Base-by-base conservation (phyloP, 2,113 vertebrate species). In the Zootoca vivipara region DNA sequence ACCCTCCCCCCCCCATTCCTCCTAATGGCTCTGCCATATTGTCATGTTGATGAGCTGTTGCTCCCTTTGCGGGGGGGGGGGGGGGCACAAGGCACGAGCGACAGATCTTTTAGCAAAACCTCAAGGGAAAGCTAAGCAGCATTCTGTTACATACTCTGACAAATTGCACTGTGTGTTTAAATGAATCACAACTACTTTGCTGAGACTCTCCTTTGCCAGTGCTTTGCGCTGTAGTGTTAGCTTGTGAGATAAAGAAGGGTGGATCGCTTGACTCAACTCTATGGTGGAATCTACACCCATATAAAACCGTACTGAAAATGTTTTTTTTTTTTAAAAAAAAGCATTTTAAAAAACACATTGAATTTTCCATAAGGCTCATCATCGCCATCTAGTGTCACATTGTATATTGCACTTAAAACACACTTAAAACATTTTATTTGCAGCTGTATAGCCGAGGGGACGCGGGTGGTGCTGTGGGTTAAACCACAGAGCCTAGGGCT, bases 51-150 rank as follows among this genome's bases (percentile, higher is more conserved):
- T 38, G 52, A 40, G 67, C 2, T n/a, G 20, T 16, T 6, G 42
- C 0, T 65, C 62, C 22, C 0, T 3, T 4, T 0, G 1, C 22
- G 2, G 0, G n/a, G n/a, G n/a, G n/a, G n/a, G n/a, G n/a, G n/a
- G n/a, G n/a, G 10, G 0, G 46, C 46, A 52, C 46, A 46, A 46
- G 9, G 46, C 18, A 7, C 8, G 42, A 58, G n/a, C 0, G 33
- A 1, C 4, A 16, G 6, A 6, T 7, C 22, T 84, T 35, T 26
- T 38, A 1, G 9, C 4, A 3, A 77, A 74, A 26, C 52, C n/a
- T 30, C 28, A 6, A 82, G 82, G 46, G 78, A 90, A 79, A 42
- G 5, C 18, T 72, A 35, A 16, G 64, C 1, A 5, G 85, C 56
- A 62, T 56, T 82, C 64, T 87, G 26, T 20, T 1, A 0, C n/a